Conservation (phyloP, 2,797 vertebrate genomes). For the Neosalanx taihuensis region DNA sequence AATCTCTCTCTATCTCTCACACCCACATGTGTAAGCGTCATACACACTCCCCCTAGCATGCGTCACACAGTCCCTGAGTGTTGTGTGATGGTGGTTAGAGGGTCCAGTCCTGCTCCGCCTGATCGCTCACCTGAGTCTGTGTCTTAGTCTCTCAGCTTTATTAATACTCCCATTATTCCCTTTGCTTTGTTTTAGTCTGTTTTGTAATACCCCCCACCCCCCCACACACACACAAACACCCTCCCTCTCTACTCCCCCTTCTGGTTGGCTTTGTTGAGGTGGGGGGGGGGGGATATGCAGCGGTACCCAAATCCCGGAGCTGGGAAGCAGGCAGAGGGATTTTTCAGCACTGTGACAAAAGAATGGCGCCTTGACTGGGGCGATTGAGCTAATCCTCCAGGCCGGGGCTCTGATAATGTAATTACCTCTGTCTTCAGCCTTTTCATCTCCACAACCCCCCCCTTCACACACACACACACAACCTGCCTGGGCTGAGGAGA, state of each 20-base stretch:
- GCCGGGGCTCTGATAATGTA: conserved; percentile 98
- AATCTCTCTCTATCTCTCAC: conserved; percentile 5
- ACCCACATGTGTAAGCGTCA: no score
- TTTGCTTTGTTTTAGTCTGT: conserved; percentile 86
- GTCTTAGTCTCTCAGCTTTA: conserved; percentile 65
- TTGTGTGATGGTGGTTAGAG: conserved; percentile 54
- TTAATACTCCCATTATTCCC: conserved; percentile 96
- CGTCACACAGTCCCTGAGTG: conserved; percentile 27
- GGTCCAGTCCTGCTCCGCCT: conserved; percentile 46
- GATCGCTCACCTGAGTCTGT: conserved; percentile 78
- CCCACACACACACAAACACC: conserved; percentile 53
- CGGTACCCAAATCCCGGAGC: conserved; percentile 86
- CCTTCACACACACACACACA: conserved; percentile 40
- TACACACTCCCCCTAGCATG: conserved; percentile 31
- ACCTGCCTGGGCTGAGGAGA: conserved; percentile 78
- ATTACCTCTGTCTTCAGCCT: conserved; percentile 99
- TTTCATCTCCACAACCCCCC: conserved; percentile 84
- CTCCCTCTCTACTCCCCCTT: conserved; percentile 71
- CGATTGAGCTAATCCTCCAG: conserved; percentile 97
- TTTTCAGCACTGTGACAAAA: conserved; percentile 93
- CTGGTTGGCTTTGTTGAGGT: conserved; percentile 89
- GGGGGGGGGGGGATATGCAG: conserved; percentile 89
- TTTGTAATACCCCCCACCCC: conserved; percentile 75
- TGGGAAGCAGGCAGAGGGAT: conserved; percentile 86
- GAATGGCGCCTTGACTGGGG: conserved; percentile 96